These are phyloP conservation scores for Rhinoptilus africanus DNA, from an alignment of 2,113 vertebrate species.

Conservation along the genomic window DNA sequence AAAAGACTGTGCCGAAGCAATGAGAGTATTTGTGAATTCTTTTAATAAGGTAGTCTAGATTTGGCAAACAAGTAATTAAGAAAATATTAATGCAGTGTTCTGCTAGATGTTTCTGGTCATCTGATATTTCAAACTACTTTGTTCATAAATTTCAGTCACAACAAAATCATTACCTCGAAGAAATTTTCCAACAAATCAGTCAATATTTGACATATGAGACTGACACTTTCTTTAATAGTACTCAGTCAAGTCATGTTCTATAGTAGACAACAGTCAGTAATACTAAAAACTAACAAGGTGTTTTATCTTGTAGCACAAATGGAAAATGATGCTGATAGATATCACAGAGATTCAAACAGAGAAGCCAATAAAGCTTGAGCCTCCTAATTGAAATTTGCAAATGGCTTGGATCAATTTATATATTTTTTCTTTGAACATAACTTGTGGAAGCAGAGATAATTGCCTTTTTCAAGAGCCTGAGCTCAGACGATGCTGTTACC, in stretches of 20 bases:
- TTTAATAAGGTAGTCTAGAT: neutral
- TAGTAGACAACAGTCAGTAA: neutral
- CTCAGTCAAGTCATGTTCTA: neutral
- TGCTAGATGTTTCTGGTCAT: neutral
- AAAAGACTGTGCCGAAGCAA: neutral
- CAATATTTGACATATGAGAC: neutral
- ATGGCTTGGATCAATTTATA: neutral
- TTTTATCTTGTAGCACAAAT: neutral
- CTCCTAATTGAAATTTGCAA: neutral
- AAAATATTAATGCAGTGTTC: neutral
- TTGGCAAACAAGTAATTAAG: neutral
- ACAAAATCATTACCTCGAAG: neutral
- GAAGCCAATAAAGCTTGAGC: neutral
- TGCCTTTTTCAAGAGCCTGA: neutral
- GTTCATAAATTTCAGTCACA: neutral
- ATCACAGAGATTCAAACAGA: neutral
- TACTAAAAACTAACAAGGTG: neutral
- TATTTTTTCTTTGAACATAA: neutral
- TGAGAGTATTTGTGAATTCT: neutral
- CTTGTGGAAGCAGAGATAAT: neutral
- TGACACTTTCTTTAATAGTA: neutral
- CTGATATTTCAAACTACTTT: neutral
- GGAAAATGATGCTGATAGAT: neutral
- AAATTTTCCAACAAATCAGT: neutral
- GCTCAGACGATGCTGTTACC: neutral